Percentiles rank a stretch among this genome's conserved stretches.
Conservation (phyloP, 2,888 invertebrate genomes). For the Uloborus plumipes region DNA sequence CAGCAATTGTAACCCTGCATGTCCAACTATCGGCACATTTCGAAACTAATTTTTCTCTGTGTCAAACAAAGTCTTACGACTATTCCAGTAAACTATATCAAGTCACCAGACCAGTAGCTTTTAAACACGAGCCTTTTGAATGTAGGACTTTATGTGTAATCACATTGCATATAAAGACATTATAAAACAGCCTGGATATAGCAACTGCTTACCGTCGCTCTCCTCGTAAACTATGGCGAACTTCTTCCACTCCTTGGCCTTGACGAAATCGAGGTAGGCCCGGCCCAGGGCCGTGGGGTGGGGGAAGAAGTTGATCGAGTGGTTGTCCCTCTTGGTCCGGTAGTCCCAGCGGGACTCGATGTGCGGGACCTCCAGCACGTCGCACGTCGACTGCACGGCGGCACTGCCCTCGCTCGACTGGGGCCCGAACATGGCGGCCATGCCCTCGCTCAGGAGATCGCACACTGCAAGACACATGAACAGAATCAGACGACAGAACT, state of each 20-base stretch:
- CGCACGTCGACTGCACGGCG: constrained; percentile 73
- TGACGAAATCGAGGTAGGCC: constrained; percentile 71
- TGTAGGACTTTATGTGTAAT: too few relatives aligned
- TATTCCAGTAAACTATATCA: too few relatives aligned
- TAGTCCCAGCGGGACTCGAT: constrained; percentile 70
- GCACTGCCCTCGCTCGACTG: constrained; percentile 70
- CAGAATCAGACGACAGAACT: not conserved
- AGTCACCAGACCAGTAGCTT: too few relatives aligned
- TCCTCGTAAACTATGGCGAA: constrained; percentile 73
- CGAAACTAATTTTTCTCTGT: too few relatives aligned
- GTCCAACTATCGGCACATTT: too few relatives aligned
- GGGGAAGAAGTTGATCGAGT: constrained; percentile 72
- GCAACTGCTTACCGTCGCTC: constrained; percentile 70
- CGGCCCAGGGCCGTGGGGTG: constrained; percentile 70
- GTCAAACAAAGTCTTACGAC: too few relatives aligned
- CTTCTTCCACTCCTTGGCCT: constrained; percentile 71
- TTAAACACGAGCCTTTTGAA: too few relatives aligned
- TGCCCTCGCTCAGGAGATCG: constrained; percentile 66
- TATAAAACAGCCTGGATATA: too few relatives aligned
- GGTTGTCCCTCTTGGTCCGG: constrained; percentile 67
- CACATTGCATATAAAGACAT: too few relatives aligned
- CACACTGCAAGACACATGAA: constrained; percentile 62
- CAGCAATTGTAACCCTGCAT: too few relatives aligned
- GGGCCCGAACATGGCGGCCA: constrained; percentile 72
- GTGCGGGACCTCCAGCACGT: constrained; percentile 72